Conservation (phyloP, 2,888 invertebrate genomes). For the Tuberolachnus salignus region DNA sequence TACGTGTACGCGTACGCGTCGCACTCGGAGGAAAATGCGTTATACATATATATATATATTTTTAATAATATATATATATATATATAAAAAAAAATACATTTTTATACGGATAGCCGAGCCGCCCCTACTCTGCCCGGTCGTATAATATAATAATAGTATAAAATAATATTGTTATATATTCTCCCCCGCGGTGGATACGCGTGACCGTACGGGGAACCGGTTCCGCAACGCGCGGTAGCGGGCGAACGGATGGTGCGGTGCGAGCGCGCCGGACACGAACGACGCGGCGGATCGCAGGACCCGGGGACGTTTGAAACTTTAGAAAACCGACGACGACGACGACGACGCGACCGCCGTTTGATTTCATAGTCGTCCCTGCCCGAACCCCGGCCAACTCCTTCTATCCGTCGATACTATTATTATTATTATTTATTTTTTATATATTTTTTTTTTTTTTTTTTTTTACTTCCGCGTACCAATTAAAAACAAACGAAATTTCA, state of each 20-base stretch:
- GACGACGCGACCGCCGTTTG: too few relatives aligned
- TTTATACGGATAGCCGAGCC: background rate
- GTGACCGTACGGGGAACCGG: background rate
- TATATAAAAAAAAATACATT: background rate
- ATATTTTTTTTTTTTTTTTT: too few relatives aligned
- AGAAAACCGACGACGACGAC: background rate
- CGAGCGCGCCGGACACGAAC: too few relatives aligned
- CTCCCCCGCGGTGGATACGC: conserved; percentile 3
- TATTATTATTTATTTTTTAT: too few relatives aligned
- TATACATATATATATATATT: conserved; percentile 18
- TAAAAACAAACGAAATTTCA: conserved; percentile 26
- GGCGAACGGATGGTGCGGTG: conserved; percentile 4
- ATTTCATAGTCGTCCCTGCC: too few relatives aligned
- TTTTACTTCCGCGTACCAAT: background rate
- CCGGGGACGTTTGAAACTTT: too few relatives aligned
- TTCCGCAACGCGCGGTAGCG: background rate
- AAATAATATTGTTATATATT: too few relatives aligned
- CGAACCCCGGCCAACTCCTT: too few relatives aligned
- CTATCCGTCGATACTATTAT: too few relatives aligned
- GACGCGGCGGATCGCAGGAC: too few relatives aligned
- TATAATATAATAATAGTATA: too few relatives aligned
- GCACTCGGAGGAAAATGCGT: conserved; percentile 21
- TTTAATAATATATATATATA: too few relatives aligned
- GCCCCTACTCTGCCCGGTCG: background rate
- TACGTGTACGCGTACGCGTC: background rate